Conservation (phyloP, 2,888 invertebrate genomes). For the Agrilus mali region DNA sequence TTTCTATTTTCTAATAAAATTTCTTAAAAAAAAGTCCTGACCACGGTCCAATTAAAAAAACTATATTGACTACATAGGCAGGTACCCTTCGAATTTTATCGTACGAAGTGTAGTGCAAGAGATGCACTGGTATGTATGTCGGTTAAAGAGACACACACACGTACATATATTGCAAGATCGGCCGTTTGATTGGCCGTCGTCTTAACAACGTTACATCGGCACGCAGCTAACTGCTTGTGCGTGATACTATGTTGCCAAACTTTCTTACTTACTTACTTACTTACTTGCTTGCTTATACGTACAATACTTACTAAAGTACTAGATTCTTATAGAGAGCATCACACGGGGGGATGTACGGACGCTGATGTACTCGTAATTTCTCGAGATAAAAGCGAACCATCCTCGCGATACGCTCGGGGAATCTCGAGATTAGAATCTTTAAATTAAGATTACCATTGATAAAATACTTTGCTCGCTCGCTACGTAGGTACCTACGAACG, state of each 20-base stretch:
- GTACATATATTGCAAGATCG: slow-evolving; percentile 20
- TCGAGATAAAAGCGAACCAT: slow-evolving; percentile 18
- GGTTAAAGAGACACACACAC: slow-evolving; percentile 14
- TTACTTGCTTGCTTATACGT: no score
- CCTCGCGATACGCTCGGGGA: slow-evolving; percentile 20
- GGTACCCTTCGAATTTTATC: no score
- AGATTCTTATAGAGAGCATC: slow-evolving; percentile 20
- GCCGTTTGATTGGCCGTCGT: slow-evolving; percentile 25
- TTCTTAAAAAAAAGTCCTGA: no score
- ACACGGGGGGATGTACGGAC: slow-evolving; percentile 15
- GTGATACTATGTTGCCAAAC: slow-evolving; percentile 27
- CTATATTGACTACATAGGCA: no score
- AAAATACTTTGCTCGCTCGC: slow-evolving; percentile 6
- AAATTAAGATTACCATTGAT: slow-evolving; percentile 16
- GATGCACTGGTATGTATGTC: no score
- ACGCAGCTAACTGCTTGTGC: slow-evolving; percentile 27
- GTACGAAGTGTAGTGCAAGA: no score
- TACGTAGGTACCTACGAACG: no score
- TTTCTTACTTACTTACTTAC: no score
- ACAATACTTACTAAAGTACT: no score
- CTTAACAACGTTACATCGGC: slow-evolving; percentile 27
- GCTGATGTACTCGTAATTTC: slow-evolving; percentile 18
- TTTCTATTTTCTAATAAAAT: no score
- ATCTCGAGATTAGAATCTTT: slow-evolving; percentile 22
- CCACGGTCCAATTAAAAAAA: no score